Percentiles rank a stretch among this genome's conserved stretches.
phyloP scores from a whole-genome alignment of 2,888 invertebrate species.

The Philereme vetulata region DNA sequence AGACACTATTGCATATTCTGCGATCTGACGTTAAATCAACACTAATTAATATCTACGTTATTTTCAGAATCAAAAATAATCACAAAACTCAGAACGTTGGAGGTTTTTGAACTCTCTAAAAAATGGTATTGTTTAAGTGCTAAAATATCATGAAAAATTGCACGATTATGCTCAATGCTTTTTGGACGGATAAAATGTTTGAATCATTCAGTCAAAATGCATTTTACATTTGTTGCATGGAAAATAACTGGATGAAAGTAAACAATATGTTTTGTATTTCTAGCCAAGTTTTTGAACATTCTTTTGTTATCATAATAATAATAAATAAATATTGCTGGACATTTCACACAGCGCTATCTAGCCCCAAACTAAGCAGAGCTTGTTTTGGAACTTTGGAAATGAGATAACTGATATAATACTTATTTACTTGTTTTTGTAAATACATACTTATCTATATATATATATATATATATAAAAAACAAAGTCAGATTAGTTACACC shows the following conservation, averaged over 20 bases:
- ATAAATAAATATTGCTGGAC: too few relatives aligned
- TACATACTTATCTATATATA: too few relatives aligned
- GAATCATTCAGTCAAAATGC: constrained; percentile 14
- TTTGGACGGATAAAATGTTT: constrained; percentile 10
- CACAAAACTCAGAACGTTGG: not conserved
- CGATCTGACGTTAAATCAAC: not conserved
- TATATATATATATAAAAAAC: too few relatives aligned
- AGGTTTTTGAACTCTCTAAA: constrained; percentile 20
- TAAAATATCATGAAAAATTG: constrained; percentile 18
- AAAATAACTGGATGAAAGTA: constrained; percentile 11
- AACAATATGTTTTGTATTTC: constrained; percentile 22
- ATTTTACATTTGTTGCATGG: constrained; percentile 19
- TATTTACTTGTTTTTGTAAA: too few relatives aligned
- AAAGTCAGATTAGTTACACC: too few relatives aligned
- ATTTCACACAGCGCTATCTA: too few relatives aligned
- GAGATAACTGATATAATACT: too few relatives aligned
- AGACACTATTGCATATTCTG: not conserved
- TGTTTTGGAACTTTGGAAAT: too few relatives aligned
- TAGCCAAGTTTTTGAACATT: constrained; percentile 15
- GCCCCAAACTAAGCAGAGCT: too few relatives aligned
- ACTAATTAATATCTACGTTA: constrained; percentile 15
- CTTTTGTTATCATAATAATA: not conserved
- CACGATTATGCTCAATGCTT: constrained; percentile 14
- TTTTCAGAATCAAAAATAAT: constrained; percentile 25
- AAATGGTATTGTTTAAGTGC: constrained; percentile 14